A percentile compares a stretch with the other conserved stretches of the same genome.
phyloP scores from a whole-genome alignment of 1,140 invertebrate genomes.

The Belonocnema kinseyi region DNA sequence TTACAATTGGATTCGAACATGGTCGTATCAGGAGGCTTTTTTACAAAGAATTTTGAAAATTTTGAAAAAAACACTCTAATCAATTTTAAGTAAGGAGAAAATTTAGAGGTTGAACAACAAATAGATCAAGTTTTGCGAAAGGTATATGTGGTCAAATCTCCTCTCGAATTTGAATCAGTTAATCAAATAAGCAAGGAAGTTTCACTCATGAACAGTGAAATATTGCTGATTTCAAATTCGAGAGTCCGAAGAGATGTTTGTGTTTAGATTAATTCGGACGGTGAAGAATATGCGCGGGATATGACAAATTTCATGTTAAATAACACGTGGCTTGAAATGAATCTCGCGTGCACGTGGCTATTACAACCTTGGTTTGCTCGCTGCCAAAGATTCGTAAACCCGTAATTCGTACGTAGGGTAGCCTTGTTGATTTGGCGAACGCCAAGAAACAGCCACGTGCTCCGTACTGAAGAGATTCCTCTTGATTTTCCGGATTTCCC shows the following conservation, averaged over 20 bases:
- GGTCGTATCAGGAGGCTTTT: too few relatives aligned
- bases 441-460: slow-evolving; percentile 61
- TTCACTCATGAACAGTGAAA: too few relatives aligned
- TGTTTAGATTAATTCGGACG: slow-evolving; percentile 1
- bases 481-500: slow-evolving; percentile 7
- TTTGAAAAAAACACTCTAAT: too few relatives aligned
- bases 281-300: slow-evolving; percentile 28
- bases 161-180: too few relatives aligned
- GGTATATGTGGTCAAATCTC: too few relatives aligned
- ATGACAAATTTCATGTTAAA: slow-evolving; percentile 43
- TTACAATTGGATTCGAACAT: too few relatives aligned
- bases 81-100: too few relatives aligned
- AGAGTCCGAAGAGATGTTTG: not conserved
- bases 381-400: slow-evolving; percentile 68
- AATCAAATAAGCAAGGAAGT: too few relatives aligned
- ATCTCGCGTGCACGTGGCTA: slow-evolving; percentile 61
- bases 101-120: too few relatives aligned
- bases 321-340: slow-evolving; percentile 53
- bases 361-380: slow-evolving; percentile 59
- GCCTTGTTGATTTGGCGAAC: slow-evolving; percentile 65
- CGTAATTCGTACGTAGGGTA: slow-evolving; percentile 57
- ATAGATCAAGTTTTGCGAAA: too few relatives aligned
- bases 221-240: too few relatives aligned
- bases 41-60: too few relatives aligned
- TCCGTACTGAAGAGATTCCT: slow-evolving; percentile 41